Evolutionary conservation across 1,140 invertebrate species (phyloP).

Genomic region (Trialeurodes vaporariorum): DNA sequence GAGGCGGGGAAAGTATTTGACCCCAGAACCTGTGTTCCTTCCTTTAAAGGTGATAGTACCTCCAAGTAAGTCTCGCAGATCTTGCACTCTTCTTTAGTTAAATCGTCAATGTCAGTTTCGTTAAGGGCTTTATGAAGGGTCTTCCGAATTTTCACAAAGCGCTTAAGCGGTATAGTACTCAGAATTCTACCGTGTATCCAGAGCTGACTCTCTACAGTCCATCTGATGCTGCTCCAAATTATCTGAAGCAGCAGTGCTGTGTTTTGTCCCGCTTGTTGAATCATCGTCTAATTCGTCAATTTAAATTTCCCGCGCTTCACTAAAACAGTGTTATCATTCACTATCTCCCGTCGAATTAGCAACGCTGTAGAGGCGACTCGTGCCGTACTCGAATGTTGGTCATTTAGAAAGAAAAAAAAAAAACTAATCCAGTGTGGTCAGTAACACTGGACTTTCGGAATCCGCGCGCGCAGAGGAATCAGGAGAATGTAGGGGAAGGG

Average conservation of each 20-base stretch:
- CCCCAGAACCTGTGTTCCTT: not conserved
- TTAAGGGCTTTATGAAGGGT: not conserved
- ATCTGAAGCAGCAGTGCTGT: conserved; percentile 6
- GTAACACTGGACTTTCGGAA: not conserved
- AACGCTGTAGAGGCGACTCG: no score
- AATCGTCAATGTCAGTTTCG: not conserved
- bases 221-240: conserved; percentile 11
- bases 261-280: no score
- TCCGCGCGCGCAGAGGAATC: no score
- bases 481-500: no score
- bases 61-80: not conserved
- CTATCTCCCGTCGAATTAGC: no score
- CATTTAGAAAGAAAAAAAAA: not conserved
- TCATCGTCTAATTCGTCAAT: no score
- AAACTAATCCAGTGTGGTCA: not conserved
- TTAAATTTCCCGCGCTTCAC: no score
- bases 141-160: conserved; percentile 12
- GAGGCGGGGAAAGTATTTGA: not conserved
- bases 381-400: not conserved
- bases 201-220: conserved; percentile 5
- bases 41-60: not conserved
- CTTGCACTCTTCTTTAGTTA: not conserved
- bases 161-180: conserved; percentile 16
- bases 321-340: no score
- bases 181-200: conserved; percentile 19